Evolutionary conservation across 2,888 invertebrate species (phyloP), one percentile per base, ranked within the genome.

Genomic region (Netelia inedita): DNA sequence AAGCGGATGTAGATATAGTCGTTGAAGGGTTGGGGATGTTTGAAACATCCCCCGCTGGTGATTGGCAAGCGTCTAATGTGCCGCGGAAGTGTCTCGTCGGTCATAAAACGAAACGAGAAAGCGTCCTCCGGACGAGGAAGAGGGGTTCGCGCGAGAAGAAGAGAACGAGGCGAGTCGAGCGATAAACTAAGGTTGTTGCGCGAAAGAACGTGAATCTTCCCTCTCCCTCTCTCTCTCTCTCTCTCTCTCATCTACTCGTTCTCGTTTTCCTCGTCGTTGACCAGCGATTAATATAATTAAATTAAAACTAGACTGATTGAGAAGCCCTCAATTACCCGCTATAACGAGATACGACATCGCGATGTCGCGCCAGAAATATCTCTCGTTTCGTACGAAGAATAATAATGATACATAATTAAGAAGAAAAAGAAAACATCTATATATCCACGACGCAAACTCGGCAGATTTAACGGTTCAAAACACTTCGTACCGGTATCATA

Each of bases 241-340:
- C 28, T 57, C 23, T 11, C 59, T 46, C 43, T 10, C 46, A 14
- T 0, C 46, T 0, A 1, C 46, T 46, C 46, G 41, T 76, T 63
- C 46, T 73, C 68, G 79, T 68, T 76, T 57, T 74, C 21, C 66
- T 79, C 59, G 21, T 65, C 82, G 79, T 71, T 78, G 73, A 68
- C 66, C 76, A 83, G 63, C 83, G 82, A 79, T 85, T 84, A 79
- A 79, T 83, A 69, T 87, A 87, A 88, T 89, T 87, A 86, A 87
- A 88, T 88, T 87, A 80, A 86, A 87, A 87, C 86, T 81, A 81
- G 83, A 83, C 83, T 87, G 88, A 88, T 90, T 85, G 85, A 86
- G 86, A 88, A 88, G 83, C 83, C 86, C 83, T 88, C 82, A 84
- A 89, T 87, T 89, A 85, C 85, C 75, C 78, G 83, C 69, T 85